A percentile compares a stretch with the other conserved stretches of the same genome.
These are phyloP conservation scores for zebrafish (Danio rerio) DNA, from an alignment of 2,113 vertebrate species.

Conservation along the genomic window DNA sequence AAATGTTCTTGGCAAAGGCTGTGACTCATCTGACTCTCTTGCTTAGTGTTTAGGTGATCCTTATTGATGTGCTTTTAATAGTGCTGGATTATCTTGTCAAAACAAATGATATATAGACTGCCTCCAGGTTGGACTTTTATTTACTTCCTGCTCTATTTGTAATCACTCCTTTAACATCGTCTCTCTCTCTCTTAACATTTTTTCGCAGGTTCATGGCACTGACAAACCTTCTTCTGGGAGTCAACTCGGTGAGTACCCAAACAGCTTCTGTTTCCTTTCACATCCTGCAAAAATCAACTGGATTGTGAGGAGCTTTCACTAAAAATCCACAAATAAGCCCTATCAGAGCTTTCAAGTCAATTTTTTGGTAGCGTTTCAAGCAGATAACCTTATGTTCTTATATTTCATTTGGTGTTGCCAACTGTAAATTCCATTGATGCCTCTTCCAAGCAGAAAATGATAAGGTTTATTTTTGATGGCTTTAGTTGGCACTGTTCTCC, in stretches of 20 bases:
- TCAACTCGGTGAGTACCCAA: slow-evolving; percentile 73
- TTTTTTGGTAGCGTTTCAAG: not conserved
- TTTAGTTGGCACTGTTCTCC: not conserved
- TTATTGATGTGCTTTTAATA: slow-evolving; percentile 4
- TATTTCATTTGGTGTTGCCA: not conserved
- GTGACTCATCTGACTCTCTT: not conserved
- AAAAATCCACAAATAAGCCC: not conserved
- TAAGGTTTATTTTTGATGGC: slow-evolving; percentile 10
- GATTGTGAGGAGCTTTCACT: not conserved
- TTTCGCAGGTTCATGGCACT: slow-evolving; percentile 69
- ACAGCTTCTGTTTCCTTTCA: not conserved
- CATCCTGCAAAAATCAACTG: not conserved
- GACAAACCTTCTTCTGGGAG: slow-evolving; percentile 65
- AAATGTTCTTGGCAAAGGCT: not conserved
- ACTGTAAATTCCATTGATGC: slow-evolving; percentile 7
- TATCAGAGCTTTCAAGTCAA: not conserved
- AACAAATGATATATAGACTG: not conserved
- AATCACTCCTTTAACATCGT: slow-evolving; percentile 41
- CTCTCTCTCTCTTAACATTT: slow-evolving; percentile 26
- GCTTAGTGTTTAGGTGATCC: not conserved
- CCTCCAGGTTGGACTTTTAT: slow-evolving; percentile 29
- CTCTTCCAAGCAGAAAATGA: not conserved
- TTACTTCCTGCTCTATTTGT: slow-evolving; percentile 19
- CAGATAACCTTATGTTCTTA: not conserved
- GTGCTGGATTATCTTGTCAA: slow-evolving; percentile 37